Percentiles rank a stretch among this genome's conserved stretches.
phyloP scores from a whole-genome alignment of 1,140 invertebrate species.

The Drosophila triauraria region DNA sequence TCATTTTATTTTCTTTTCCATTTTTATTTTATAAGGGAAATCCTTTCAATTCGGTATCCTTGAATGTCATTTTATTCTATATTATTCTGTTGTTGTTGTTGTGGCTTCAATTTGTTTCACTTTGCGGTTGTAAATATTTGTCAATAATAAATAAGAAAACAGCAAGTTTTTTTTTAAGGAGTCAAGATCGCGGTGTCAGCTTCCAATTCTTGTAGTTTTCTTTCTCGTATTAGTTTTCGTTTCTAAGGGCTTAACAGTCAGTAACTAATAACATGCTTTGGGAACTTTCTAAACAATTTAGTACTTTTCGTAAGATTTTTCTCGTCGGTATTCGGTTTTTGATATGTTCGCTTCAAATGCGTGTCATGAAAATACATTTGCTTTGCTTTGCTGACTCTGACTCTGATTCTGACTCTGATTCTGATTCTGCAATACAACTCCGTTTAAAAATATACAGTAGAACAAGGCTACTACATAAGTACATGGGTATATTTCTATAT shows the following conservation, averaged over 20 bases:
- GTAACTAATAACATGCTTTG: slow-evolving; percentile 25
- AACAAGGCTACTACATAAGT: slow-evolving; percentile 53
- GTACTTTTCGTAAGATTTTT: slow-evolving; percentile 15
- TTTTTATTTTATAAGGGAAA: background rate
- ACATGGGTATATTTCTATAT: slow-evolving; percentile 30
- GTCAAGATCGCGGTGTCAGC: slow-evolving; percentile 22
- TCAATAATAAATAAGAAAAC: slow-evolving; percentile 72
- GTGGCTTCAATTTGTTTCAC: slow-evolving; percentile 48
- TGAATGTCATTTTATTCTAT: background rate
- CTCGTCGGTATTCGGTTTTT: slow-evolving; percentile 56
- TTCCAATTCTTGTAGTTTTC: slow-evolving; percentile 35
- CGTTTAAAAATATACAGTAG: slow-evolving; percentile 74
- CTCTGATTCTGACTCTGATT: slow-evolving; percentile 17
- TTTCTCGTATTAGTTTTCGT: slow-evolving; percentile 10
- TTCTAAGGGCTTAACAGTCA: slow-evolving; percentile 49
- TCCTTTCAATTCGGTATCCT: slow-evolving; percentile 9
- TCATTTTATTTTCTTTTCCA: slow-evolving; percentile 12
- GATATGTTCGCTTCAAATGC: slow-evolving; percentile 80
- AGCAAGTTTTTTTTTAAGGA: slow-evolving; percentile 33
- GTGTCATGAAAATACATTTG: slow-evolving; percentile 80
- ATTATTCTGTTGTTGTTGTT: slow-evolving; percentile 16
- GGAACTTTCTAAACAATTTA: slow-evolving; percentile 42
- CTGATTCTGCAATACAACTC: slow-evolving; percentile 59
- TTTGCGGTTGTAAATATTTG: slow-evolving; percentile 71
- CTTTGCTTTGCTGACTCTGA: slow-evolving; percentile 41